Conservation (phyloP, 2,888 invertebrate genomes). For the Steromphala cineraria region DNA sequence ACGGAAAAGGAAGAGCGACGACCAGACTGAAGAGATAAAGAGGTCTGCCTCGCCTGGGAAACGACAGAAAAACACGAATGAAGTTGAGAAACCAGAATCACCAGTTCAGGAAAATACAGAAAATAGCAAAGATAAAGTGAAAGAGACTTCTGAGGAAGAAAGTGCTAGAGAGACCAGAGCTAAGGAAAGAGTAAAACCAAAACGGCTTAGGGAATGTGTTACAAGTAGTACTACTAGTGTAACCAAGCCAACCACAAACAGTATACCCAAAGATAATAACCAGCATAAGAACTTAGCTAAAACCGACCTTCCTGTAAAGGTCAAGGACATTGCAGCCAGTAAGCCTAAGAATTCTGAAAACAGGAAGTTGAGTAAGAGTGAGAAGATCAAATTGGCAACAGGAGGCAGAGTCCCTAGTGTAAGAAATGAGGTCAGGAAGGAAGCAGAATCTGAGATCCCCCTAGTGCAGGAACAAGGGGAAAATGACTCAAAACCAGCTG, state of each 20-base stretch:
- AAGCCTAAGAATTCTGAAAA: conserved; percentile 24
- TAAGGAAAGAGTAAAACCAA: conserved; percentile 18
- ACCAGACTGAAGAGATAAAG: conserved; percentile 17
- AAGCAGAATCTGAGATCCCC: not conserved
- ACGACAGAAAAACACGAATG: conserved; percentile 18
- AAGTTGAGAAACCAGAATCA: conserved; percentile 11
- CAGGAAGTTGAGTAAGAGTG: conserved; percentile 23
- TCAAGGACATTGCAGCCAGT: conserved; percentile 20
- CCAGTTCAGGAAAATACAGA: not conserved
- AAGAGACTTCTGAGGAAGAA: conserved; percentile 7
- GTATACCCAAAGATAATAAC: not conserved
- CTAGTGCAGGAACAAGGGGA: not conserved
- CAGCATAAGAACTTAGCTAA: conserved; percentile 23
- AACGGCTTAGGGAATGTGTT: conserved; percentile 8
- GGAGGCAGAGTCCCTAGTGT: not conserved
- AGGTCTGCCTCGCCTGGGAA: conserved; percentile 21
- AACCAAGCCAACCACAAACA: not conserved
- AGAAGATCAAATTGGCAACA: conserved; percentile 2
- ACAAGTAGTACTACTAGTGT: conserved; percentile 3
- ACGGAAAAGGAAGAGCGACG: conserved; percentile 16
- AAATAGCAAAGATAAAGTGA: conserved; percentile 7
- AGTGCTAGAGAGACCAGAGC: not conserved
- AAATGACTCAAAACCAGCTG: conserved; percentile 6
- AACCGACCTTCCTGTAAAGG: conserved; percentile 11
- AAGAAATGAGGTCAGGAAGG: conserved; percentile 15